Evolutionary conservation across 2,113 vertebrate species (phyloP).

Genomic region (Pteronura brasiliensis): DNA sequence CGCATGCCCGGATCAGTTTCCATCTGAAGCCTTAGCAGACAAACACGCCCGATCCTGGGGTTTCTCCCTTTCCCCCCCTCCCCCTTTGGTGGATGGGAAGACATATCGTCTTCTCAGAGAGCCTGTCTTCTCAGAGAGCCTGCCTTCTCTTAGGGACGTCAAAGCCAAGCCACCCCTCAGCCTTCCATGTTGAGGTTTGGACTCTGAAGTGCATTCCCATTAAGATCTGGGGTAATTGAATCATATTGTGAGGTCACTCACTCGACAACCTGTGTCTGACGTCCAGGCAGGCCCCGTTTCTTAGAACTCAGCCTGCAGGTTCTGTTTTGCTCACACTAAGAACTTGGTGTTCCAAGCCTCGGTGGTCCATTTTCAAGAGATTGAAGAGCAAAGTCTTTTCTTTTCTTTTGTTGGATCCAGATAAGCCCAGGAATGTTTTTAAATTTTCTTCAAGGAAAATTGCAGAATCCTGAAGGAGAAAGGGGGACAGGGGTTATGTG

Average conservation of each 20-base stretch:
- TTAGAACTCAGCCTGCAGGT: not conserved
- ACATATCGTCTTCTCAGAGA: not conserved
- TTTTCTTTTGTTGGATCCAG: not conserved
- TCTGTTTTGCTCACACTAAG: not conserved
- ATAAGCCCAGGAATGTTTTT: not conserved
- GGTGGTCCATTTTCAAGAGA: not conserved
- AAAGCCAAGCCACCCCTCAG: not conserved
- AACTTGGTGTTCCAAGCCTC: not conserved
- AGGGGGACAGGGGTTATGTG: rapidly evolving
- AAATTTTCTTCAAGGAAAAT: not conserved
- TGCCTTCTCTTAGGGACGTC: not conserved
- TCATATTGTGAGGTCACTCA: not conserved
- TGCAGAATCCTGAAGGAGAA: not conserved
- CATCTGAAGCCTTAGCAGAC: conserved; percentile 63
- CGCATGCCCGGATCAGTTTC: conserved; percentile 75
- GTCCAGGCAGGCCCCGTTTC: not conserved
- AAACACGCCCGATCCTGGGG: conserved; percentile 29
- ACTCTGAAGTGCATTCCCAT: not conserved
- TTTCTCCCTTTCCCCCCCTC: not conserved
- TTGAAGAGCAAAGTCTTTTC: not conserved
- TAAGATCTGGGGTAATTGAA: conserved; percentile 4
- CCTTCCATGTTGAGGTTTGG: not conserved
- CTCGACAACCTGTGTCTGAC: not conserved
- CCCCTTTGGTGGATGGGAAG: not conserved
- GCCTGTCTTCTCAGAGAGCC: not conserved